Base-by-base conservation (phyloP, 2,888 invertebrate genomes). In the Temnothorax ravouxi region DNA sequence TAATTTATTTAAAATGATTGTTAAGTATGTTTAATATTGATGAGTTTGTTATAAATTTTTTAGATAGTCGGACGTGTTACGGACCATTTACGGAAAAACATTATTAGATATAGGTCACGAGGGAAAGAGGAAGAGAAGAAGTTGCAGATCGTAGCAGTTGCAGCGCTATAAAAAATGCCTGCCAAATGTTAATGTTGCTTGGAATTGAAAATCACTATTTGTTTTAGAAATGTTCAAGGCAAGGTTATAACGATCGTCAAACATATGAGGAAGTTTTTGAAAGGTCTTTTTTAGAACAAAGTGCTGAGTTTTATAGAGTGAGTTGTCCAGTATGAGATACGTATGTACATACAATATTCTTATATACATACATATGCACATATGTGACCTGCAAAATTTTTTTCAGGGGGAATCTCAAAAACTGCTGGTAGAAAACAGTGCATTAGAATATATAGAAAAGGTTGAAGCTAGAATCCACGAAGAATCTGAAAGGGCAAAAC, bases 191-290 rank as follows among this genome's bases (percentile, higher is more conserved):
- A 91, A 99, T 99, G 97, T 97, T 99, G 83, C 96, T 99, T 76
- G 99, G 99, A 84, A 99, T 99, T 92, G 99, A 25, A 25, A 25
- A 25, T 25, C 1, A 25, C 25, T n/a, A n/a, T 25, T n/a, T n/a
- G n/a, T n/a, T n/a, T n/a, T n/a, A n/a, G n/a, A n/a, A n/a, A n/a
- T n/a, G n/a, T n/a, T n/a, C n/a, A n/a, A n/a, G n/a, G n/a, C n/a
- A n/a, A n/a, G 25, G 25, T 25, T 25, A 0, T 25, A n/a, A 99
- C 95, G 95, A 95, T 89, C 96, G 98, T 83, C 96, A 97, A 79
- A 99, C 99, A 75, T 99, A 99, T 95, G 99, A 99, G 95, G 99
- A 99, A 95, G 99, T 99, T 95, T 99, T n/a, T n/a, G n/a, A n/a
- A n/a, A n/a, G n/a, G n/a, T n/a, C n/a, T n/a, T n/a, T n/a, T n/a